Evolutionary conservation across 2,797 vertebrate genomes (phyloP).

Genomic region (Typhlichthys subterraneus): DNA sequence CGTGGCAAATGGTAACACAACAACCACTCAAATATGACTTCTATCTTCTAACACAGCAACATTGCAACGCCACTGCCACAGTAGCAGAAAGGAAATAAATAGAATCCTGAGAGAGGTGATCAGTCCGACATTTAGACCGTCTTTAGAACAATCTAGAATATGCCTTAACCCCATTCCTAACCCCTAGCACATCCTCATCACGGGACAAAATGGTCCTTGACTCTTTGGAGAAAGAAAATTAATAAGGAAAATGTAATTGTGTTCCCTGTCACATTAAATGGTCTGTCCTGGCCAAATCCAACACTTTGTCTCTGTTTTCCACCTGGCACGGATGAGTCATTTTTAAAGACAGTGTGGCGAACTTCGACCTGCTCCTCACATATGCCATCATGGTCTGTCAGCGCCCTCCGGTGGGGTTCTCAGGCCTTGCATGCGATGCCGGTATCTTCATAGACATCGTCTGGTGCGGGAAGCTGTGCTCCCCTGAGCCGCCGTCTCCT

Average conservation of each 20-base stretch:
- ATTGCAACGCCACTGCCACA: slow-evolving; percentile 50
- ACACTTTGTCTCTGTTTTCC: slow-evolving; percentile 11
- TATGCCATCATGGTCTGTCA: slow-evolving; percentile 35
- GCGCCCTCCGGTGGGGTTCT: slow-evolving; percentile 73
- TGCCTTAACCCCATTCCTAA: slow-evolving; percentile 46
- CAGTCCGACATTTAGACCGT: slow-evolving; percentile 49
- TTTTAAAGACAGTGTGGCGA: slow-evolving; percentile 29
- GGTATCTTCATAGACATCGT: slow-evolving; percentile 74
- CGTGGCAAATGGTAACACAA: slow-evolving; percentile 42
- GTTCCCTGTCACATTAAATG: slow-evolving; percentile 39
- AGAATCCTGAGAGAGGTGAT: slow-evolving; percentile 76
- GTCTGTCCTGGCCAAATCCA: slow-evolving; percentile 32
- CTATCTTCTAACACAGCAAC: slow-evolving; percentile 45
- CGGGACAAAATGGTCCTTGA: slow-evolving; percentile 32
- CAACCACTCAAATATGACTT: slow-evolving; percentile 49
- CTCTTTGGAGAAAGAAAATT: slow-evolving; percentile 66
- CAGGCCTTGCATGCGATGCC: slow-evolving; percentile 62
- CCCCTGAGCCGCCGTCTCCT: slow-evolving; percentile 71
- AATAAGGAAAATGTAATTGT: slow-evolving; percentile 42
- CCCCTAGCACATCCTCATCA: slow-evolving; percentile 40
- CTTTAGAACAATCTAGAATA: slow-evolving; percentile 48
- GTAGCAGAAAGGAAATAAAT: slow-evolving; percentile 71
- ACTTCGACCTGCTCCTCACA: slow-evolving; percentile 13
- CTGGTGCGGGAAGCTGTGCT: slow-evolving; percentile 72
- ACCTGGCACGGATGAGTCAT: slow-evolving; percentile 26